Evolutionary conservation across 2,797 vertebrate genomes (phyloP).

Genomic region (Argya squamiceps): DNA sequence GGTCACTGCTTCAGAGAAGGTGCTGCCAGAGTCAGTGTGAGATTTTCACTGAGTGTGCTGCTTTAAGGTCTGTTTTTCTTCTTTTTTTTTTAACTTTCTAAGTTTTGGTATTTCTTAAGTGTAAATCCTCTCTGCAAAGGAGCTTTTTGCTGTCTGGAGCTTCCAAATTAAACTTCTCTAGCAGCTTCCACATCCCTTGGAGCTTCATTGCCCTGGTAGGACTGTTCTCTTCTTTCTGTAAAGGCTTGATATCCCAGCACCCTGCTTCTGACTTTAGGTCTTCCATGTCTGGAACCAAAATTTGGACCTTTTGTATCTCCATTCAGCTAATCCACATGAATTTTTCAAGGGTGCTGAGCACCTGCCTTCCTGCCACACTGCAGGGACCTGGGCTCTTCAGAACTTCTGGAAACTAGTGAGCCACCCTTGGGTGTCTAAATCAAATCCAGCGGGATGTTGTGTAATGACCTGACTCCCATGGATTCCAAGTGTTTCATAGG

Average conservation of each 20-base stretch:
- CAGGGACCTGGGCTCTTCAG: not conserved
- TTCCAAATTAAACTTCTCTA: not conserved
- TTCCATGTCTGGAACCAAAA: not conserved
- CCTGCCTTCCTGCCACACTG: not conserved
- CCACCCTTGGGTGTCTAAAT: not conserved
- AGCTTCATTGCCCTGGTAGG: not conserved
- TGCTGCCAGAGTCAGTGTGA: not conserved
- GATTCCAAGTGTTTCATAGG: fast-evolving
- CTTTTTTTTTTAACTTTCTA: too few relatives aligned
- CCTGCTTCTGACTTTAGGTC: not conserved
- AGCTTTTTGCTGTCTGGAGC: not conserved
- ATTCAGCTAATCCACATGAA: not conserved
- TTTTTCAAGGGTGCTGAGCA: not conserved
- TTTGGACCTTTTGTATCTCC: not conserved
- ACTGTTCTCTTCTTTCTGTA: not conserved
- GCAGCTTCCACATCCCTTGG: not conserved
- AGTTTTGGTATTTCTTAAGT: not conserved
- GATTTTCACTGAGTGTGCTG: not conserved
- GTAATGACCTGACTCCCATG: not conserved
- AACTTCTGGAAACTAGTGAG: not conserved
- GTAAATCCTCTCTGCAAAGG: not conserved
- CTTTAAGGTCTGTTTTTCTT: not conserved
- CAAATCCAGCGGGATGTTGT: not conserved
- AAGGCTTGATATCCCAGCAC: not conserved
- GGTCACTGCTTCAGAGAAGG: not conserved